Evolutionary conservation across 2,888 invertebrate genomes (phyloP), one percentile per base, ranked within the genome.

Genomic region (Hydrotaea cyrtoneurina): DNA sequence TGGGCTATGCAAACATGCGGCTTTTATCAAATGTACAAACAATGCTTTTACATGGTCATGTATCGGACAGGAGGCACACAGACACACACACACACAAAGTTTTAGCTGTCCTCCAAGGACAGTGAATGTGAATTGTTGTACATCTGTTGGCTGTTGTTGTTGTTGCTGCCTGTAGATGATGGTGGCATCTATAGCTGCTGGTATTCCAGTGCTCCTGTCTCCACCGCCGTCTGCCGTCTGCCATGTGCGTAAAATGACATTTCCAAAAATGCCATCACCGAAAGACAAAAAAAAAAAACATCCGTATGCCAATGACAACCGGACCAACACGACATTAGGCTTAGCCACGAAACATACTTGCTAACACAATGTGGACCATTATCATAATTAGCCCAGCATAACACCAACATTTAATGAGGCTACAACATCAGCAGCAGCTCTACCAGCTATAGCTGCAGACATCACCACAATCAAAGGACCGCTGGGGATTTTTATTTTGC

Each of bases 1-100:
- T 64, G 46, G 62, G 62, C 62, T 79, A 5, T 21, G 39, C 36
- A 64, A 73, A 55, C 55, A 55, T 55, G 19, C 55, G 21, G 55
- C 21, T 55, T 55, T 55, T 21, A 21, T 21, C 55, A 55, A 55
- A 10, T 55, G 55, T 55, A 19, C 21, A 55, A 55, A 55, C 55
- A 55, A 55, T 55, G 11, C 10, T 3, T 53, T 55, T 55, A 55
- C 55, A 55, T 55, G 21, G 21, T 21, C 55, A 15, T 50, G 50
- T 50, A n/a, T 2, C n/a, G 50, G 50, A 55, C 55, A 31, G 31
- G 31, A 31, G 3, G 31, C 31, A 46, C 46, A 46, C 46, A 46
- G 2, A 46, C 11, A 46, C 46, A 46, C 46, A 46, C 21, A n/a
- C 50, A 15, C n/a, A 2, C n/a, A 50, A n/a, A n/a, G n/a, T n/a